Conservation (phyloP, 2,113 vertebrate species). For the Scophthalmus maximus region DNA sequence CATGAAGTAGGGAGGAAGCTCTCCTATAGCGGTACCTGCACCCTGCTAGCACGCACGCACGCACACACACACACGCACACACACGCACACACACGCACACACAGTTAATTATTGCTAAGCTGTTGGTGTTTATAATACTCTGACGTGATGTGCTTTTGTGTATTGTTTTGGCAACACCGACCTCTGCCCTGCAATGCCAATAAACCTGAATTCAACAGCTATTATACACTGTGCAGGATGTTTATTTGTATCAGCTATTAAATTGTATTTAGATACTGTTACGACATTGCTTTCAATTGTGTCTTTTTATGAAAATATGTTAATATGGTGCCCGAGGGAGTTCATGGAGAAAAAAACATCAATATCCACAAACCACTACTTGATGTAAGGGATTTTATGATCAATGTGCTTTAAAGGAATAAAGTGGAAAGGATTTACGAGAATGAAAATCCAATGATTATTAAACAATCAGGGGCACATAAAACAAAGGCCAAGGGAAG, state of each 20-base stretch:
- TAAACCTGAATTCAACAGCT: background rate
- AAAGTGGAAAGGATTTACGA: constrained; percentile 61
- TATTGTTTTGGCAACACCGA: constrained; percentile 27
- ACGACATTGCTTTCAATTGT: background rate
- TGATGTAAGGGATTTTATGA: constrained; percentile 47
- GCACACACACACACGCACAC: constrained; percentile 28
- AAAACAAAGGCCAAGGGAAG: constrained; percentile 34
- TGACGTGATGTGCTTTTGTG: background rate
- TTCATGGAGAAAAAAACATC: constrained; percentile 45
- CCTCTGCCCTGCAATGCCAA: background rate
- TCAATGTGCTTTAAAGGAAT: constrained; percentile 40
- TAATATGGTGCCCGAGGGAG: background rate
- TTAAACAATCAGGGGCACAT: constrained; percentile 42
- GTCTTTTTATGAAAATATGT: background rate
- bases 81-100: background rate
- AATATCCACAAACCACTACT: constrained; percentile 40
- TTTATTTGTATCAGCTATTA: background rate
- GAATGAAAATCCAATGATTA: constrained; percentile 55
- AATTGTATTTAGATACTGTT: background rate
- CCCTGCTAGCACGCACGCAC: constrained; percentile 45
- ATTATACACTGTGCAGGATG: background rate
- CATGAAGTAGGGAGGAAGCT: constrained; percentile 91
- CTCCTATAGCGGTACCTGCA: constrained; percentile 75
- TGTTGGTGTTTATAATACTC: constrained; percentile 9
- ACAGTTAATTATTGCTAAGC: constrained; percentile 18